phyloP scores from a whole-genome alignment of 2,113 vertebrate species.

The Colinus virginianus region DNA sequence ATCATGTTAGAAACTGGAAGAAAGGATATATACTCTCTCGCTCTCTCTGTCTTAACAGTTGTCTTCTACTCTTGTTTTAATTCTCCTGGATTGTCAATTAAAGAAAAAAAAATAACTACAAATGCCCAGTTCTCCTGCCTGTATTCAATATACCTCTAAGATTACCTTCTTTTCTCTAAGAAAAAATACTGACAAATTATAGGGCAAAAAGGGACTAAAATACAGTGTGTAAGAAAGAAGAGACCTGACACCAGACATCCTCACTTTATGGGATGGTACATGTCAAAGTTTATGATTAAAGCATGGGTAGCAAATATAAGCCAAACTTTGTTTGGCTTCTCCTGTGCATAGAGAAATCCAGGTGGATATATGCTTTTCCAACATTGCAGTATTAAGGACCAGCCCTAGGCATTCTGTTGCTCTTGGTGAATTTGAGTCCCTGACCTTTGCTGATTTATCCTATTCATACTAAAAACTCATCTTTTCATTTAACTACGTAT shows the following conservation, averaged over 20 bases:
- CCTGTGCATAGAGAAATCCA: neutral
- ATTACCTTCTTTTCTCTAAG: conserved; percentile 3
- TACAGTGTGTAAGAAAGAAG: neutral
- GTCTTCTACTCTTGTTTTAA: conserved; percentile 56
- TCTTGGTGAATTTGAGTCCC: neutral
- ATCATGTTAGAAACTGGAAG: conserved; percentile 58
- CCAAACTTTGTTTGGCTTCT: neutral
- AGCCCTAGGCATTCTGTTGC: neutral
- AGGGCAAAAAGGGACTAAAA: neutral
- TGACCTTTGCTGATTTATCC: neutral
- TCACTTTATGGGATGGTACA: neutral
- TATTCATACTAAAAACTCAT: neutral
- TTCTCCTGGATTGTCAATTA: conserved; percentile 27
- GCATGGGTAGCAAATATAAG: neutral
- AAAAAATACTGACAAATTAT: neutral
- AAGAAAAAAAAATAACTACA: neutral
- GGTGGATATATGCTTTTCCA: neutral
- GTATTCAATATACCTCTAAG: neutral
- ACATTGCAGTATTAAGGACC: neutral
- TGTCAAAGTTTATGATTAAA: neutral
- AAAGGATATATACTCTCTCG: neutral
- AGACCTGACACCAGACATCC: neutral
- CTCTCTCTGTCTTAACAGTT: conserved; percentile 31
- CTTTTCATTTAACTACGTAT: neutral
- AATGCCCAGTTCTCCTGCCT: neutral